Base-by-base conservation (phyloP, 2,113 vertebrate genomes). In the Pholis gunnellus region DNA sequence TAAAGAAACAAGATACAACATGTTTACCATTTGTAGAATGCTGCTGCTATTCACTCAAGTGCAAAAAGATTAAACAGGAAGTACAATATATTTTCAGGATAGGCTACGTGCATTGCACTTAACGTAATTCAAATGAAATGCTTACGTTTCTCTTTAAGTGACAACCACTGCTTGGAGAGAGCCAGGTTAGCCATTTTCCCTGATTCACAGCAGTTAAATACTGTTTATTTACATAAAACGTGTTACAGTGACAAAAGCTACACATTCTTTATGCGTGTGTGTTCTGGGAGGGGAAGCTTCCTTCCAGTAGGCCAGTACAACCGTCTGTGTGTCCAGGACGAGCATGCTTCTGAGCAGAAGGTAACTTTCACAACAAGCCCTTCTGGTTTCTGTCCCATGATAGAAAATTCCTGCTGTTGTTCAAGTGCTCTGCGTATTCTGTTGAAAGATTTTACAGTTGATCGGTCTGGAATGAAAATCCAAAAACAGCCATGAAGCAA, bases 341-440 rank as follows among this genome's bases (percentile, higher is more conserved):
- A 76, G 52, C 72, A 50, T 44, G 72, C 61, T 54, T 64, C 46
- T 56, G 81, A 89, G 69, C 85, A 85, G 82, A 89, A 80, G 79
- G 82, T 76, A 87, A 78, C 59, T 79, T 87, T 84, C 88, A 84
- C 75, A 87, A 87, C 75, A 81, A 78, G 57, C 31, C 71, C 57
- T 38, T 86, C 81, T 79, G 67, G 50, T 79, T 79, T 74, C 13
- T 38, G 38, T 86, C 44, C 67, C 54, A 44, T 70, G 60, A 81
- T 34, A 75, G 63, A 83, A 9, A 67, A 66, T 40, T 69, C 56
- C 40, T 76, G 78, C 72, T 75, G 75, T 83, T 69, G 72, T 59
- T 52, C 65, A 36, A 75, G 73, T 42, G 70, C 42, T 72, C 60
- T 59, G 59, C 60, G 60, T 34, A 36, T 76, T 56, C 68, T 83